Base-by-base conservation (phyloP, 2,113 vertebrate species). In the Coregonus clupeaformis region DNA sequence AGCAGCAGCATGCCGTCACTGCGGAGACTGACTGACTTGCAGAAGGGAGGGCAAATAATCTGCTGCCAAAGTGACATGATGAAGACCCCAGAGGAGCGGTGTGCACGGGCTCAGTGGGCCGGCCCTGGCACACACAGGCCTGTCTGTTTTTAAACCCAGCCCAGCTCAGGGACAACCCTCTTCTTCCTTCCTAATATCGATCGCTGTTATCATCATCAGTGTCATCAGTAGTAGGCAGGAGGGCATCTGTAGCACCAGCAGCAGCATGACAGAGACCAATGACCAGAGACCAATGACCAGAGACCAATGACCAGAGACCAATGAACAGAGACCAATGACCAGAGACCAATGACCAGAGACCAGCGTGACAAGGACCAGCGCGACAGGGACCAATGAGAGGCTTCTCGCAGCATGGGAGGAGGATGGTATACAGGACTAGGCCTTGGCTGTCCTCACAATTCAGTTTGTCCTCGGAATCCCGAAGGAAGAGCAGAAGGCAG, bases 151-250 rank as follows among this genome's bases (percentile, higher is more conserved):
- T 85, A 75, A 87, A 86, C 72, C 32, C 59, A 69, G 76, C 80
- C 81, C 79, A 69, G 76, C 80, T 80, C 78, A 1, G 59, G 81
- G 86, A 88, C 68, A 79, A 81, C 70, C 65, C 68, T 72, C 69
- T 59, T 30, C 55, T 77, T 71, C 86, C 76, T 64, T 73, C 66
- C 85, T 89, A 85, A 83, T 91, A 79, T 85, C 85, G 78, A 77
- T 84, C 84, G 87, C 89, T 82, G 89, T n/a, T n/a, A n/a, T 32
- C 79, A 66, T 89, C 88, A 89, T 81, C 85, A 81, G 87, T 87
- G 77, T 81, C 72, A 27, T 65, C 60, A 64, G 30, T 63, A 65
- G 85, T 78, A 11, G 76, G 84, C 77, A 78, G 75, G 73, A 83
- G 79, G 76, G 79, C 71, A 42, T 42, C 9, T 2, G 36, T 11